These are phyloP conservation scores for Drosophila algonquin DNA, from an alignment of 2,888 invertebrate genomes.

Conservation along the genomic window DNA sequence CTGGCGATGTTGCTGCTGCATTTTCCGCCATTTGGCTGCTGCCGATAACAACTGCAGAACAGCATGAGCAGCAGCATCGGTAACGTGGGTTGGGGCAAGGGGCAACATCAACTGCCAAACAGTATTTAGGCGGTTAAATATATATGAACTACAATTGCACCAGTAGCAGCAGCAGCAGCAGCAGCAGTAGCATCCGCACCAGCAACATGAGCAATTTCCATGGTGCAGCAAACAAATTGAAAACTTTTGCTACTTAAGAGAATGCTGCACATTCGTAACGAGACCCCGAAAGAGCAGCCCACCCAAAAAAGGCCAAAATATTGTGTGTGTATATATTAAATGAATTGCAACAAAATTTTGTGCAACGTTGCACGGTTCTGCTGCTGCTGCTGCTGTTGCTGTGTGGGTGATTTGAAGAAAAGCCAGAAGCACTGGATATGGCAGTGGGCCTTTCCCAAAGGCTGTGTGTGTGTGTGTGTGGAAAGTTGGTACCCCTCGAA, in stretches of 20 bases:
- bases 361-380: constrained; percentile 60
- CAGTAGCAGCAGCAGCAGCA: constrained; percentile 28
- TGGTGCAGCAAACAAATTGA: constrained; percentile 61
- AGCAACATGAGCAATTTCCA: constrained; percentile 36
- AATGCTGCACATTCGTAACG: constrained; percentile 59
- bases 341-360: constrained; percentile 68
- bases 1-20: constrained; percentile 45
- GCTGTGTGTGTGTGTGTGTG: not conserved
- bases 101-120: constrained; percentile 55
- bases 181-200: constrained; percentile 14
- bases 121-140: constrained; percentile 73
- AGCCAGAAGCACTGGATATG: not conserved
- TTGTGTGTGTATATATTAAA: constrained; percentile 61
- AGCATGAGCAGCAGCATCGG: constrained; percentile 21
- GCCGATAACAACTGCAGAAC: constrained; percentile 62
- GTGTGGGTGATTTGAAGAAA: constrained; percentile 50
- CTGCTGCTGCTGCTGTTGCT: not conserved
- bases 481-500: constrained; percentile 2
- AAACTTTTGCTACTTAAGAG: constrained; percentile 68
- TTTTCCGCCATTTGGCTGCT: constrained; percentile 70
- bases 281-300: constrained; percentile 20
- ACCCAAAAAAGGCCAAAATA: constrained; percentile 39
- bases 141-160: constrained; percentile 67
- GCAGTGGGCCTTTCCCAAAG: constrained; percentile 5
- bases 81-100: not conserved